Evolutionary conservation across 1,140 invertebrate genomes (phyloP).

Genomic region (Pogonomyrmex californicus): DNA sequence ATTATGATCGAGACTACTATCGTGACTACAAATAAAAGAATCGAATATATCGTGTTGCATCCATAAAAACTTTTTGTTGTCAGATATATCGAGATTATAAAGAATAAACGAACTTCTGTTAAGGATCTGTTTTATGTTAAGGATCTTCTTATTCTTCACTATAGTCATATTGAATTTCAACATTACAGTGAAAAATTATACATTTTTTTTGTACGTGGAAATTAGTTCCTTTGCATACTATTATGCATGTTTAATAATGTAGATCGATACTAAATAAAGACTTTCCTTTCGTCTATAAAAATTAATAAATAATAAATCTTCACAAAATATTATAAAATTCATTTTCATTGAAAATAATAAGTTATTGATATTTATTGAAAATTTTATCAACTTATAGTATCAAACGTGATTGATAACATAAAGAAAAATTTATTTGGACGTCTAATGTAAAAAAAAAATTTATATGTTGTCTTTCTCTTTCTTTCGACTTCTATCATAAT

Average conservation of each 20-base stretch:
- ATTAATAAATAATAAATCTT: not conserved
- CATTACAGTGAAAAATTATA: not conserved
- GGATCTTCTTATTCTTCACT: not conserved
- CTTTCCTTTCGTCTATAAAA: not conserved
- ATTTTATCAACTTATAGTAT: slow-evolving; percentile 5
- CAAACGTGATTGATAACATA: not conserved
- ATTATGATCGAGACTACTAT: slow-evolving; percentile 31
- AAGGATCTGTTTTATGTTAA: not conserved
- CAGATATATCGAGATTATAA: not conserved
- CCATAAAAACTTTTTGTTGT: slow-evolving; percentile 25
- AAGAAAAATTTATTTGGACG: not conserved
- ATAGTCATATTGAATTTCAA: not conserved
- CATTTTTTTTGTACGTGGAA: not conserved
- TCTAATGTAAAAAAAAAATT: not conserved
- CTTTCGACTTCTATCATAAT: not conserved
- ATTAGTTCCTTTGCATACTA: not conserved
- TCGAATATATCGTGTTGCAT: slow-evolving; percentile 25
- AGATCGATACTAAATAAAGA: not conserved
- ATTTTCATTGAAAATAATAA: not conserved
- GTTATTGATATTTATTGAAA: not conserved
- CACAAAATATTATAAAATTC: not conserved
- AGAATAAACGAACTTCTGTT: slow-evolving; percentile 30
- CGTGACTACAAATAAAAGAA: slow-evolving; percentile 33
- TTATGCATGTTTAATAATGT: not conserved
- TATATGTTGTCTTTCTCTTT: not conserved